Conservation (phyloP, 2,888 invertebrate genomes). For the Galerucella pusilla region DNA sequence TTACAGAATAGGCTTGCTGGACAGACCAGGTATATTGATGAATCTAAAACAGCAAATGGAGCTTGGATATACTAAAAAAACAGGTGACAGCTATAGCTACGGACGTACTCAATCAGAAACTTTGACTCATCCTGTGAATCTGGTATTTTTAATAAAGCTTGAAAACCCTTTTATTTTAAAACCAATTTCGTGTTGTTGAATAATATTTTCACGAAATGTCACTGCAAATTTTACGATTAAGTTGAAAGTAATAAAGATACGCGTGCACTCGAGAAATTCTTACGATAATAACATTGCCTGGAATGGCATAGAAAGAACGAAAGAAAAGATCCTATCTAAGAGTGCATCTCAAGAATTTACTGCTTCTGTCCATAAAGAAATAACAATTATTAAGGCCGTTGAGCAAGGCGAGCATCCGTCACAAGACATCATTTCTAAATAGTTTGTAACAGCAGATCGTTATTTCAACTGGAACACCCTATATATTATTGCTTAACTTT, state of each 20-base stretch:
- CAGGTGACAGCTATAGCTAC: no score
- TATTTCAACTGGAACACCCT: no score
- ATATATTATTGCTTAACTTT: no score
- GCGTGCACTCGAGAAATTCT: constrained; percentile 4
- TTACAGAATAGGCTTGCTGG: no score
- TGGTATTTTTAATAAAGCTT: not conserved
- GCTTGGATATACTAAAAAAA: no score
- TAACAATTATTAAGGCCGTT: constrained; percentile 14
- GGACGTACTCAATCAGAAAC: no score
- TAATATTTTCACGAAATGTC: constrained; percentile 8
- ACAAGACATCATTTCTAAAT: not conserved
- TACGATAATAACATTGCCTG: constrained; percentile 20
- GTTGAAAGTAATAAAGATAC: constrained; percentile 19
- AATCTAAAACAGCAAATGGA: no score
- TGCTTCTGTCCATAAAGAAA: constrained; percentile 12
- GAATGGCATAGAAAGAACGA: constrained; percentile 12
- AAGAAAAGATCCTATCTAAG: constrained; percentile 18
- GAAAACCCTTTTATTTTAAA: not conserved
- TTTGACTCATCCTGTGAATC: not conserved
- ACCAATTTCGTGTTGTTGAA: not conserved
- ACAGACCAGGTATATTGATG: no score
- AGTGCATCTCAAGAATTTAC: constrained; percentile 17
- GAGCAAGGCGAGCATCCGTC: not conserved
- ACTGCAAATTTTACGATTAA: constrained; percentile 12
- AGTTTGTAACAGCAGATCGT: no score